Conservation (phyloP, 2,113 vertebrate species). For the Phoenicopterus ruber region DNA sequence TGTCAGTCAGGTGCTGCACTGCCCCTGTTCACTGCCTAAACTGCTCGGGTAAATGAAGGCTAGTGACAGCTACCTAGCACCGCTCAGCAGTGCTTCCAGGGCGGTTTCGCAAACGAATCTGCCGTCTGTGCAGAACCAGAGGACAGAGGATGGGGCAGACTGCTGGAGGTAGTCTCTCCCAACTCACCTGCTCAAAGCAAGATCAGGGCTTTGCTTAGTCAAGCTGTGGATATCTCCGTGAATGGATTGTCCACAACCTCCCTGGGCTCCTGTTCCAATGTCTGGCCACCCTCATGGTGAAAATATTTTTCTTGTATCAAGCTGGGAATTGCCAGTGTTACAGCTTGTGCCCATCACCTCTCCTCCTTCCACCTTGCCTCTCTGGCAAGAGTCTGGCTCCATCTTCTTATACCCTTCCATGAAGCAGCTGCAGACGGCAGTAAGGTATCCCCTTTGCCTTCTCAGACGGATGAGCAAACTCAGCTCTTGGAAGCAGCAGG, state of each 20-base stretch:
- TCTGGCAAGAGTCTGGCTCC: neutral
- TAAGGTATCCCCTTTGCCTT: neutral
- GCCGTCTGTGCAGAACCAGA: neutral
- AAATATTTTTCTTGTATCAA: neutral
- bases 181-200: neutral
- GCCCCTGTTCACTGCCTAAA: neutral
- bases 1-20: neutral
- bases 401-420: neutral
- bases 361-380: neutral
- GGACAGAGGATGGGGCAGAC: fast-evolving
- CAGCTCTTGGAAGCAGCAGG: neutral
- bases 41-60: neutral
- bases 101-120: neutral
- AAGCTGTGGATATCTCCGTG: neutral
- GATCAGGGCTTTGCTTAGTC: neutral
- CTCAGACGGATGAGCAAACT: neutral
- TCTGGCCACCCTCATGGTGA: neutral
- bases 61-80: neutral
- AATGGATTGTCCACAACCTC: neutral
- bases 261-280: neutral
- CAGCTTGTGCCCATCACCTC: neutral
- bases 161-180: neutral
- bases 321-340: neutral
- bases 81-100: neutral
- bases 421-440: neutral